phyloP scores from a whole-genome alignment of 1,140 invertebrate species.

The Macrobrachium rosenbergii region DNA sequence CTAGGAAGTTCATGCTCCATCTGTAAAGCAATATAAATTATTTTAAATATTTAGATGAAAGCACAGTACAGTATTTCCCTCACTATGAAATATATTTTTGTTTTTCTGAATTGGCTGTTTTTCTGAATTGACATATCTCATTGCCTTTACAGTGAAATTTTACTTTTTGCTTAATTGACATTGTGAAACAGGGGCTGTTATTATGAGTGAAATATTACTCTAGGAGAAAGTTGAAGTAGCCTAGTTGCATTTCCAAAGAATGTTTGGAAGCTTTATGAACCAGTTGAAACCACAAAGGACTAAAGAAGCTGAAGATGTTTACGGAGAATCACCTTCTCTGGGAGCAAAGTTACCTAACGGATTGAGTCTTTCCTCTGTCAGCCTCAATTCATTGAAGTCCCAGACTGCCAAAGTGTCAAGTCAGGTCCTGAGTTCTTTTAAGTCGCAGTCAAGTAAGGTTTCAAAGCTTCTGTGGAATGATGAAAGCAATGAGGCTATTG shows the following conservation, averaged over 20 bases:
- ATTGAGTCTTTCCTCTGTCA: constrained; percentile 39
- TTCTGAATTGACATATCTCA: no score
- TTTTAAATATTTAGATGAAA: no score
- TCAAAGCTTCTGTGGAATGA: constrained; percentile 65
- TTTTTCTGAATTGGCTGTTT: no score
- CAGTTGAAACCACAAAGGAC: neutral
- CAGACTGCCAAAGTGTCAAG: constrained; percentile 61
- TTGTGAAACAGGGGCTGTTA: no score
- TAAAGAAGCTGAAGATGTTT: neutral
- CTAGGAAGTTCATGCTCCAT: no score
- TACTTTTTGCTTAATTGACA: no score
- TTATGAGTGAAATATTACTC: no score
- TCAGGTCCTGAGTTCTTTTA: constrained; percentile 59
- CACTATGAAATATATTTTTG: no score
- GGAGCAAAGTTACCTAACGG: constrained; percentile 1
- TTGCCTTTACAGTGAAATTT: no score
- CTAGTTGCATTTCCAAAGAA: neutral
- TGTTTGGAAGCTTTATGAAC: constrained; percentile 28
- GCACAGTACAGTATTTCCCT: no score
- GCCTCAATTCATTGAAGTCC: constrained; percentile 45
- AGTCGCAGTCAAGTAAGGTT: constrained; percentile 36
- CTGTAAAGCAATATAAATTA: no score
- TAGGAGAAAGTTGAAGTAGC: no score
- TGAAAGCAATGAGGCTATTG: constrained; percentile 36
- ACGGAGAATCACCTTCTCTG: neutral